Evolutionary conservation across 2,113 vertebrate species (phyloP).

Genomic region (Boulengeromyrus knoepffleri): DNA sequence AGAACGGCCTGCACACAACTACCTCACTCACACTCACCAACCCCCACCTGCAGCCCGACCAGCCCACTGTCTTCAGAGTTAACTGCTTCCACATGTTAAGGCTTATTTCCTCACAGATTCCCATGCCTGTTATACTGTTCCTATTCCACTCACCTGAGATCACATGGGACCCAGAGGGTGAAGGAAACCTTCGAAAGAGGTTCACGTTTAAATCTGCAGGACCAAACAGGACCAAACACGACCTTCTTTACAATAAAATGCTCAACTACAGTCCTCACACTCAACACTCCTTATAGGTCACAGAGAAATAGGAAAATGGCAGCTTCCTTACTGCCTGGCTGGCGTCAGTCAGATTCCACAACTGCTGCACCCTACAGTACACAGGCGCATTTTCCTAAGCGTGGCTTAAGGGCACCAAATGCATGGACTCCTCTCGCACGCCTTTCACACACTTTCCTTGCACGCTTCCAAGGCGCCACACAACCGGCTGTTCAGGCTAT

Average conservation of each 20-base stretch:
- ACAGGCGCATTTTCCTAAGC: background rate
- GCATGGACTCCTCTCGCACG: background rate
- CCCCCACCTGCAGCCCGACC: background rate
- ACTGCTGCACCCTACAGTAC: background rate
- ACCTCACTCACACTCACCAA: background rate
- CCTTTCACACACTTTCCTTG: background rate
- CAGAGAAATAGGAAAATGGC: background rate
- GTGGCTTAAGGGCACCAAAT: background rate
- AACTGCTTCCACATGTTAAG: slow-evolving; percentile 4
- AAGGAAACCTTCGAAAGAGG: background rate
- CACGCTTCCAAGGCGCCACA: background rate
- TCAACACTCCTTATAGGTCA: background rate
- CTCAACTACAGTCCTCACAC: background rate
- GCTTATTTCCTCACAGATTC: background rate
- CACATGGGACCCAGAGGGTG: background rate
- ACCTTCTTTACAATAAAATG: background rate
- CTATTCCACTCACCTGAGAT: slow-evolving; percentile 5
- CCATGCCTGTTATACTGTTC: background rate
- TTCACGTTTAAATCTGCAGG: background rate
- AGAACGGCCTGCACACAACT: background rate
- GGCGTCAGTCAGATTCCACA: background rate
- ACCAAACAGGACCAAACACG: background rate
- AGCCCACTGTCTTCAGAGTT: background rate
- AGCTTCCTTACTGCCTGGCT: background rate
- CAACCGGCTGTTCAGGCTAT: slow-evolving; percentile 6